Base-by-base conservation (phyloP, 37 sponge, comb jelly and placozoan species). In the Hormiphora californensis region DNA sequence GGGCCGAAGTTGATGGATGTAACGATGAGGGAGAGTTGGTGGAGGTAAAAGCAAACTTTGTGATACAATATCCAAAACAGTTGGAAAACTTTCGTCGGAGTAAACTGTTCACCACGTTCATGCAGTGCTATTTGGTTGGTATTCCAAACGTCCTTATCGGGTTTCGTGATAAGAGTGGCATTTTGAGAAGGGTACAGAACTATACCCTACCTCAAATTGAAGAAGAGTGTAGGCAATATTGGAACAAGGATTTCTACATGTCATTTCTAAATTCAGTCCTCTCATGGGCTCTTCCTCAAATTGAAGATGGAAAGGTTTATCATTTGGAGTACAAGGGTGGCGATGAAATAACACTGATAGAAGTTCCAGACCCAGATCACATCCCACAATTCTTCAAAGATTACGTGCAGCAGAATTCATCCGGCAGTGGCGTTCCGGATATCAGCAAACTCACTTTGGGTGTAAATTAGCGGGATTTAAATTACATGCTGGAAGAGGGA, bases 61-160 rank as follows among this genome's bases (percentile, higher is more conserved):
- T 49, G 53, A 17, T 15, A 15, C 15, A 49, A 17, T 49, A 17
- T 49, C 12, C n/a, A n/a, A n/a, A n/a, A n/a, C 81, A 73, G 28
- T 36, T 3, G 21, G 39, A 39, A 73, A 30, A 9, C 25, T 73
- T 73, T 40, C 39, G 25, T 21, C 7, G 44, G 4, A 73, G 35
- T 30, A 73, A 73, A 73, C 44, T 73, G 7, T 32, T 73, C 46
- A 73, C 40, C 35, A 73, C 81, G n/a, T 73, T 27, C 25, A 37
- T 73, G 44, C 81, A 73, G 44, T 73, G 81, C 44, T 73, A 32
- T n/a, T 11, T 73, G 9, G 81, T 28, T 40, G 81, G 81, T 40
- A 73, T 73, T 19, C 5, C 1, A 36, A 7, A 73, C n/a, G 38
- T 46, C 4, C 43, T n/a, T 33, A 43, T 73, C 43, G 81, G 81